Conservation (phyloP, 2,888 invertebrate genomes). For the Fragum whitleyi region DNA sequence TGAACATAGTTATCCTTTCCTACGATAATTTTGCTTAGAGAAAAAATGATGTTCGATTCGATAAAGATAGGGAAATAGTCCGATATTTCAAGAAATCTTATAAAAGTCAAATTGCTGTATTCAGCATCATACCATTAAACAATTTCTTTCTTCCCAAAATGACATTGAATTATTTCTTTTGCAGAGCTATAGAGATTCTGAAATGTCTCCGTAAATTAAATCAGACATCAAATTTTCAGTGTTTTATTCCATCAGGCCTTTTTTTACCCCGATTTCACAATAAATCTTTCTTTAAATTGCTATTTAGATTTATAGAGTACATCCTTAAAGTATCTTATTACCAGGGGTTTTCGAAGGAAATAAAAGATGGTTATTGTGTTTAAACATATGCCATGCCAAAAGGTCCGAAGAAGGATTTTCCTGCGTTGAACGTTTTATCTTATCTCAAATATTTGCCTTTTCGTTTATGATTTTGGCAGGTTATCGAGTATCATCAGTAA, state of each 20-base stretch:
- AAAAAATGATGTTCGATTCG: too few relatives aligned
- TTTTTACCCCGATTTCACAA: background rate
- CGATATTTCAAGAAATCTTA: background rate
- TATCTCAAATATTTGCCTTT: too few relatives aligned
- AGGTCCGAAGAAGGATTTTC: too few relatives aligned
- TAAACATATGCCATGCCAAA: too few relatives aligned
- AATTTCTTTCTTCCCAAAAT: background rate
- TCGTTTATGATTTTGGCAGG: too few relatives aligned
- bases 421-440: too few relatives aligned
- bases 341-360: background rate
- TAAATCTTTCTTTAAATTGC: conserved; percentile 4
- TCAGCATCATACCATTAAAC: background rate
- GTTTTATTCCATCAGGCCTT: conserved; percentile 1
- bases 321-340: background rate
- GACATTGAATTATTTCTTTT: conserved; percentile 4
- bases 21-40: too few relatives aligned
- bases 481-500: too few relatives aligned
- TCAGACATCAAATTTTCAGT: conserved; percentile 4
- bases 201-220: conserved; percentile 4
- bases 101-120: background rate
- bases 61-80: too few relatives aligned
- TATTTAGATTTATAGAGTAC: background rate
- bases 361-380: background rate
- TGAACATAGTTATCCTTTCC: too few relatives aligned
- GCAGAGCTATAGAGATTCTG: background rate